Evolutionary conservation across 1,140 invertebrate genomes (phyloP).

Genomic region (Atopsyche davidsoni): DNA sequence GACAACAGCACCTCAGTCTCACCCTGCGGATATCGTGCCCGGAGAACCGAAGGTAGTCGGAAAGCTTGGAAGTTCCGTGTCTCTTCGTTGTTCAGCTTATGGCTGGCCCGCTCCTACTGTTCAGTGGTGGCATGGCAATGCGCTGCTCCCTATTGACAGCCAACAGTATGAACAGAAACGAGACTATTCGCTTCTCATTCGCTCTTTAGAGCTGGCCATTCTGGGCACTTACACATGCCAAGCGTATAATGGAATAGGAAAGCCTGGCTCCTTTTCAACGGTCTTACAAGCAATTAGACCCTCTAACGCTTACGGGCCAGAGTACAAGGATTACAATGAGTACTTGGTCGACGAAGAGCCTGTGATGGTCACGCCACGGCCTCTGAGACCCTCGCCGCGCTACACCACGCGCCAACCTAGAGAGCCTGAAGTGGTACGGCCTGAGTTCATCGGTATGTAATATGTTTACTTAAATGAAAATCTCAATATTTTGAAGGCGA

Average conservation of each 20-base stretch:
- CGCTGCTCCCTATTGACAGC: conserved; percentile 63
- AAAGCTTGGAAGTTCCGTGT: conserved; percentile 60
- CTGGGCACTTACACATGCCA: conserved; percentile 82
- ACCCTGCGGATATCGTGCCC: conserved; percentile 43
- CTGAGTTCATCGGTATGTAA: conserved; percentile 39
- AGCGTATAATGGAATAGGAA: conserved; percentile 76
- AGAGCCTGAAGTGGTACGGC: conserved; percentile 32
- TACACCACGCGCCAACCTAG: conserved; percentile 30
- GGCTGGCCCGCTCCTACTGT: conserved; percentile 75
- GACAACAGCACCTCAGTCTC: conserved; percentile 46
- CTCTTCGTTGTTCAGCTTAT: conserved; percentile 73
- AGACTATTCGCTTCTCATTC: conserved; percentile 69
- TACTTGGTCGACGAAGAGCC: conserved; percentile 34
- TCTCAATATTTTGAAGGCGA: no score
- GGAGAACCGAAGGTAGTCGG: conserved; percentile 60
- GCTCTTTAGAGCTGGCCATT: conserved; percentile 60
- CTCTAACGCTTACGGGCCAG: conserved; percentile 56
- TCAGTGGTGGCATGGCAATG: conserved; percentile 79
- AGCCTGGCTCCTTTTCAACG: conserved; percentile 68
- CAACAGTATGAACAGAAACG: conserved; percentile 65
- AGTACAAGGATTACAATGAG: conserved; percentile 38
- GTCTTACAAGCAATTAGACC: conserved; percentile 64
- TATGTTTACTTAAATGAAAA: no score
- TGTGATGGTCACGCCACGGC: conserved; percentile 27
- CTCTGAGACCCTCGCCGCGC: conserved; percentile 24